A percentile compares a stretch with the other conserved stretches of the same genome.
These are phyloP conservation scores for Lasioglossum marginatum DNA, from an alignment of 2,888 invertebrate genomes.

Conservation along the genomic window DNA sequence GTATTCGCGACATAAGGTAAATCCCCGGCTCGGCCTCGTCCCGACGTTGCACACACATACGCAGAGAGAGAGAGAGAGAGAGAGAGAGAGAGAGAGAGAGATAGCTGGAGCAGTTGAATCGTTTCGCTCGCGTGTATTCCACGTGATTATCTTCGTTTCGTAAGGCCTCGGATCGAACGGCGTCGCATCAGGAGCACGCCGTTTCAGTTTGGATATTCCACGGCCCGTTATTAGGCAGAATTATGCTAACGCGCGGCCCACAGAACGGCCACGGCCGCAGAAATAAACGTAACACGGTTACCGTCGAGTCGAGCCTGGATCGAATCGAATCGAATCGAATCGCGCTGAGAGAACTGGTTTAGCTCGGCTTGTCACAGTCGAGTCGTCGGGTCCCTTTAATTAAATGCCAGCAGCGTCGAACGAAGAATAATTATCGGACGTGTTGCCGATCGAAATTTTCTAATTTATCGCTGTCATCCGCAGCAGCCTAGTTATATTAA, in stretches of 20 bases:
- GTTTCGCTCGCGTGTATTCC: constrained; percentile 4
- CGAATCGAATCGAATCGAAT: neutral
- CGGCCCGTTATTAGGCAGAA: constrained; percentile 19
- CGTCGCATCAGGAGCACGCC: neutral
- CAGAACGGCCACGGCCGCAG: neutral
- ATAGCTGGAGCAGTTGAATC: constrained; percentile 15
- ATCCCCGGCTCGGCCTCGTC: neutral
- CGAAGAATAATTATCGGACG: constrained; percentile 38
- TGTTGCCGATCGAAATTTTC: constrained; percentile 32
- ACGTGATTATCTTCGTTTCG: constrained; percentile 35
- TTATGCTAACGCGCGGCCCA: constrained; percentile 9
- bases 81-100: neutral
- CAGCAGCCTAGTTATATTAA: constrained; percentile 32
- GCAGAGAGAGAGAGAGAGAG: neutral
- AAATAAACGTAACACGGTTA: constrained; percentile 17
- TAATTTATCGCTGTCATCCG: constrained; percentile 40
- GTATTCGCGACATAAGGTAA: constrained; percentile 32
- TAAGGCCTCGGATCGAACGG: constrained; percentile 5
- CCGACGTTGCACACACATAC: neutral
- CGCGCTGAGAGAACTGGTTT: neutral
- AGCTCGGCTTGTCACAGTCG: constrained; percentile 2
- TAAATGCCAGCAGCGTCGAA: constrained; percentile 24
- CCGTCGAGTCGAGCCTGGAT: neutral
- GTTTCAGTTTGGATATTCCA: neutral
- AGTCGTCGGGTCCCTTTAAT: constrained; percentile 15